Evolutionary conservation across 2,888 invertebrate species (phyloP).

Genomic region (Coremacera marginata): DNA sequence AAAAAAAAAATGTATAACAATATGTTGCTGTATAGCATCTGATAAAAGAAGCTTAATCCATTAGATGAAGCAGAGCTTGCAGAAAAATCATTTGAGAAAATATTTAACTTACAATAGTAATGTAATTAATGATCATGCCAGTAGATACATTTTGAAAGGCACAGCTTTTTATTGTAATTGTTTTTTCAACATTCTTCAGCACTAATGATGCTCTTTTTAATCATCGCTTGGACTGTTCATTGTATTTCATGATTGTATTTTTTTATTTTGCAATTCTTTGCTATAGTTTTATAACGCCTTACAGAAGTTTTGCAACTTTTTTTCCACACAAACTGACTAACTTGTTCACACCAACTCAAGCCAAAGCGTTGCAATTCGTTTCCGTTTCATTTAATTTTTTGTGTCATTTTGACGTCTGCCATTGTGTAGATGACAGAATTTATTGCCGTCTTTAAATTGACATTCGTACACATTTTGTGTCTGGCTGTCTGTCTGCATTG

Average conservation of each 20-base stretch:
- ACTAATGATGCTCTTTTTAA: no score
- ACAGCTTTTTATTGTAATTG: no score
- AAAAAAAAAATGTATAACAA: neutral
- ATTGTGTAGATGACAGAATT: slow-evolving; percentile 8
- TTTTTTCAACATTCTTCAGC: no score
- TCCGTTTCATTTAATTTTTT: neutral
- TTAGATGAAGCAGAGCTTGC: no score
- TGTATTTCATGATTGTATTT: neutral
- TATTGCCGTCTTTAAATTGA: slow-evolving; percentile 30
- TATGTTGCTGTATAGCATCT: no score
- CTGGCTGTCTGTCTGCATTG: neutral
- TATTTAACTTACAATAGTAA: no score
- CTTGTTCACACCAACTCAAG: neutral
- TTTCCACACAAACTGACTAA: neutral
- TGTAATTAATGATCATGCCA: no score
- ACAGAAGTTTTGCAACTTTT: neutral
- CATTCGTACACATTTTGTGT: slow-evolving; percentile 11
- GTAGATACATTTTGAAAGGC: no score
- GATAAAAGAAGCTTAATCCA: no score
- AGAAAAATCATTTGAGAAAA: no score
- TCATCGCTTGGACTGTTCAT: neutral
- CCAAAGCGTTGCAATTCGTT: neutral
- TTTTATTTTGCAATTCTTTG: neutral
- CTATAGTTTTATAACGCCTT: neutral
- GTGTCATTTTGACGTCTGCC: slow-evolving; percentile 9